Base-by-base conservation (phyloP, 2,888 invertebrate genomes). In the Meteorus colon region DNA sequence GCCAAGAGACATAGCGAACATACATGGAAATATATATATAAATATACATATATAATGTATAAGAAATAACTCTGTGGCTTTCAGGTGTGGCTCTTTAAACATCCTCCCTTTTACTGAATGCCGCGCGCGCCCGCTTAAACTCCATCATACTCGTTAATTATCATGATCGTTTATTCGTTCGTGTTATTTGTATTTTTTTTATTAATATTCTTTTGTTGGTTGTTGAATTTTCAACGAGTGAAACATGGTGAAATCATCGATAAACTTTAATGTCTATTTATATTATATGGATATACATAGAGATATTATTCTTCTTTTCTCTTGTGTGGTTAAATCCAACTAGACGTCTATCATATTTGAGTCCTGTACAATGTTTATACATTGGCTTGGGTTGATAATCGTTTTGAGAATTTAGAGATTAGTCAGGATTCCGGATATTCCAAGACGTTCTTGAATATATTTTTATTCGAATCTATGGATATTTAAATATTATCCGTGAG, bases 31-130 rank as follows among this genome's bases (percentile, higher is more conserved):
- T 68, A 75, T 68, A 79, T n/a, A 51, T 55, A 74, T 63, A 74
- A n/a, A 55, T 55, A 48, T 48, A 48, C n/a, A 48, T 48, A n/a
- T 48, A 48, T 48, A 10, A 48, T 48, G 14, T 48, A 48, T 55
- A 55, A 55, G 55, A 55, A 55, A 55, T 55, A 55, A 55, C 19
- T 55, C 19, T 55, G 41, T 77, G 67, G 77, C 71, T 65, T 72
- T 74, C 84, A 88, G 89, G 89, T 84, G 89, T 86, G 89, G 89
- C 89, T 87, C 85, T 80, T 87, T 87, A 89, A 89, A 89, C 89
- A 89, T 89, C 89, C 89, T 87, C 83, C 82, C 84, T 85, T 55
- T 85, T 85, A 80, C 82, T 82, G 81, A 83, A 83, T 77, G 81
- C 81, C 83, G 78, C 79, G 78, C 71, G 79, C 79, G 71, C 55